These are phyloP conservation scores for Papilio glaucus DNA, from an alignment of 1,140 invertebrate species.

Conservation along the genomic window DNA sequence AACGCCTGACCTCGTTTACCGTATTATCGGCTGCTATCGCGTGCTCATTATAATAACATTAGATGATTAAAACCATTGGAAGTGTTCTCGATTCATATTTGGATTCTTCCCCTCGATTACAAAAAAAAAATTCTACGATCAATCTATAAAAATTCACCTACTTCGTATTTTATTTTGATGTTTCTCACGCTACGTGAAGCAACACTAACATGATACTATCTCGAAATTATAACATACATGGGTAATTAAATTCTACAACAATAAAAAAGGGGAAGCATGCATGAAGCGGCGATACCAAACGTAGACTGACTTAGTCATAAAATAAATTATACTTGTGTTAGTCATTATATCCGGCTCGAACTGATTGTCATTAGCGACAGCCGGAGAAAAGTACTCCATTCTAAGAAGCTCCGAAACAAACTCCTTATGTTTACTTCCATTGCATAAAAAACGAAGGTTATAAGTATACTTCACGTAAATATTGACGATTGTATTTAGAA, in stretches of 20 bases:
- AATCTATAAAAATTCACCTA: not conserved
- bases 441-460: not conserved
- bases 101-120: constrained; percentile 41
- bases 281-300: constrained; percentile 24
- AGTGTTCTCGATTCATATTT: constrained; percentile 51
- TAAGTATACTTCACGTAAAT: not conserved
- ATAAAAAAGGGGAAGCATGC: constrained; percentile 14
- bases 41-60: constrained; percentile 75
- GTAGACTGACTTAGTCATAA: constrained; percentile 7
- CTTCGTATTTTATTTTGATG: constrained; percentile 13
- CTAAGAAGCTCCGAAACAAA: not conserved
- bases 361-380: constrained; percentile 12
- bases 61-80: constrained; percentile 62
- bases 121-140: constrained; percentile 14
- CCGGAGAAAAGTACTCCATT: not conserved
- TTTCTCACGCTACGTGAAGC: constrained; percentile 19
- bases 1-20: constrained; percentile 79
- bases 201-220: constrained; percentile 7
- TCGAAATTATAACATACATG: constrained; percentile 8
- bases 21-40: constrained; percentile 76
- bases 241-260: constrained; percentile 18
- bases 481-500: not conserved
- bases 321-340: constrained; percentile 25
- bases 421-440: not conserved
- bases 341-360: constrained; percentile 27